Base-by-base conservation (phyloP, 2,113 vertebrate genomes). In the Theropithecus gelada region DNA sequence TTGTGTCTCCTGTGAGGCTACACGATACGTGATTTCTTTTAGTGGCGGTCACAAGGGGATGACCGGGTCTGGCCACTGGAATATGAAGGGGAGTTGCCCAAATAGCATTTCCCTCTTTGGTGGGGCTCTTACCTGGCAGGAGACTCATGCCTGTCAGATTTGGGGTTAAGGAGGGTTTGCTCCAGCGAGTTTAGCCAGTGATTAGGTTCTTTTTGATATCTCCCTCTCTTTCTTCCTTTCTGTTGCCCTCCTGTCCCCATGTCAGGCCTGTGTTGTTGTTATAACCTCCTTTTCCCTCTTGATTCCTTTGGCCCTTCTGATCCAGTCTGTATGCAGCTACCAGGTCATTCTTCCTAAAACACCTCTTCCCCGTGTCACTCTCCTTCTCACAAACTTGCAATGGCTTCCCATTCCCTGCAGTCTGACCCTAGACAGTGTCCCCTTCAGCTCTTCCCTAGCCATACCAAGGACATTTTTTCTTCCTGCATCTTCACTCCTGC, bases 21-120 rank as follows among this genome's bases (percentile, higher is more conserved):
- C 20, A 40, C 7, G 27, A 18, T n/a, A 2, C 83, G 43, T 75
- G 87, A 55, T 95, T 96, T 83, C n/a, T 90, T 92, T 93, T 85
- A 81, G 72, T 94, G 30, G 57, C 90, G 76, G 25, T 92, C 40
- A 82, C 52, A 30, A 76, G 76, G 17, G 75, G 48, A 78, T 88
- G 27, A 90, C 32, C 57, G 88, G 66, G 72, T 91, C 73, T 88
- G 73, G 76, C 52, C 80, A 61, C 48, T 78, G 38, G 78, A 93
- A 72, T 87, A 55, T 90, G 84, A 88, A 97, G 70, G 16, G 78
- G 38, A 96, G 68, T 94, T 92, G 64, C 80, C 59, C 76, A 79
- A 90, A 73, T 76, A 93, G 27, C 43, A 27, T 93, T 93, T 68
- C 32, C 35, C 72, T 64, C 61, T 89, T 64, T 80, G 72, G 11